Evolutionary conservation across 2,113 vertebrate genomes (phyloP).

Genomic region (Ammodytes dubius): DNA sequence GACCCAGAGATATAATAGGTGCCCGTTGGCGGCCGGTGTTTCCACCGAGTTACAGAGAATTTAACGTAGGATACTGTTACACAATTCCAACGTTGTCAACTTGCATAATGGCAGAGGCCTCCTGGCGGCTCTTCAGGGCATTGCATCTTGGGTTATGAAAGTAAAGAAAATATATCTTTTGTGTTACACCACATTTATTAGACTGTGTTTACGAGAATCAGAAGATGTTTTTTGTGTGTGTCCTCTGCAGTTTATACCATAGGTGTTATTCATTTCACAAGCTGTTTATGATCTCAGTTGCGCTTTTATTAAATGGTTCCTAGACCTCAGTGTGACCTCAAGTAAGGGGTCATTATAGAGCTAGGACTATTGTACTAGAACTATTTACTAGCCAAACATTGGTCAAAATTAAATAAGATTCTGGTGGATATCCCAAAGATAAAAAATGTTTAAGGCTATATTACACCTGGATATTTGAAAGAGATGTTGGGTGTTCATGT

Average conservation of each 20-base stretch:
- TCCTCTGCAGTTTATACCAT: background rate
- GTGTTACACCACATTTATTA: background rate
- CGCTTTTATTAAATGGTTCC: background rate
- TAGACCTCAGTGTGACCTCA: background rate
- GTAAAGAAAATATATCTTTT: background rate
- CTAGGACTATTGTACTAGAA: too few relatives aligned
- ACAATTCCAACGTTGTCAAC: conserved; percentile 74
- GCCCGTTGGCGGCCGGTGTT: background rate
- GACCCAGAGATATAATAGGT: background rate
- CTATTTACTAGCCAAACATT: background rate
- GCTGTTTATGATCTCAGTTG: background rate
- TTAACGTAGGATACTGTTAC: conserved; percentile 62
- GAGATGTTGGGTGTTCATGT: background rate
- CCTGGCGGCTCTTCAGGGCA: conserved; percentile 12
- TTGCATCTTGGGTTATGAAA: conserved; percentile 49
- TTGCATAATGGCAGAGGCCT: conserved; percentile 77
- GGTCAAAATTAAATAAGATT: background rate
- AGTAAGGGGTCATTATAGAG: background rate
- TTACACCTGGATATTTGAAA: background rate
- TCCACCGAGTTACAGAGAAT: background rate
- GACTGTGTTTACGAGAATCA: background rate
- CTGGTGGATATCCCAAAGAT: background rate
- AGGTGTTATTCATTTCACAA: background rate
- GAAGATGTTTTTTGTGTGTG: background rate
- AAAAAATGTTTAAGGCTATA: background rate